Evolutionary conservation across 2,797 vertebrate genomes (phyloP).

Genomic region (Anguilla obscura): DNA sequence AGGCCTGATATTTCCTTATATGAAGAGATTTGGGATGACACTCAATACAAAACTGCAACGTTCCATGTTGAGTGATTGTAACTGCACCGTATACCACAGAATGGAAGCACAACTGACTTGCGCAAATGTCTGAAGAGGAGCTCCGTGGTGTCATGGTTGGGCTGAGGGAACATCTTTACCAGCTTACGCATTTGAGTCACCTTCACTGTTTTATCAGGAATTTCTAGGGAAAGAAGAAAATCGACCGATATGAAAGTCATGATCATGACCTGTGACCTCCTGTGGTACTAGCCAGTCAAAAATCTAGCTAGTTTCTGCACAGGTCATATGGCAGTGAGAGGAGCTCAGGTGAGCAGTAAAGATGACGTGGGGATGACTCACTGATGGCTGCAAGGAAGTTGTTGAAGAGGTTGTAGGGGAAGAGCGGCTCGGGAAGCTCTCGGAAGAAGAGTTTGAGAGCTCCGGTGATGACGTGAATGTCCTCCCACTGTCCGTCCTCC

Average conservation of each 20-base stretch:
- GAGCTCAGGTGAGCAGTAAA: neutral
- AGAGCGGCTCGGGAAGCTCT: constrained; percentile 87
- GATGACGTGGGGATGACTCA: constrained; percentile 56
- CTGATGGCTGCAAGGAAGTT: constrained; percentile 82
- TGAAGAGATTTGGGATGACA: neutral
- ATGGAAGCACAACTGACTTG: constrained; percentile 68
- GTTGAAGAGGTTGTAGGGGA: constrained; percentile 85
- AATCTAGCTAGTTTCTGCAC: neutral
- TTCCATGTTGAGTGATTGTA: no score
- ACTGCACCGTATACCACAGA: neutral
- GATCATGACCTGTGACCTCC: neutral
- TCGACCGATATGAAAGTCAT: neutral
- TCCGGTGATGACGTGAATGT: constrained; percentile 91
- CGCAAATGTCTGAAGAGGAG: constrained; percentile 87
- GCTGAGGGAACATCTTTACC: constrained; percentile 74
- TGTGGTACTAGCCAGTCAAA: neutral
- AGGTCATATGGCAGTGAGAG: neutral
- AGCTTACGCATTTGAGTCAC: constrained; percentile 72
- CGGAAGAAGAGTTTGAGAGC: constrained; percentile 93
- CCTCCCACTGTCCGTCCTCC: constrained; percentile 90
- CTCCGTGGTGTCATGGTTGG: constrained; percentile 86
- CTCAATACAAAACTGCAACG: neutral
- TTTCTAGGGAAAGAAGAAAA: constrained; percentile 65
- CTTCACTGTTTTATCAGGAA: constrained; percentile 71
- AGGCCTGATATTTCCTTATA: no score